A percentile compares a stretch with the other conserved stretches of the same genome.
phyloP scores from a whole-genome alignment of 1,140 invertebrate genomes.

The Drosophila mayri region DNA sequence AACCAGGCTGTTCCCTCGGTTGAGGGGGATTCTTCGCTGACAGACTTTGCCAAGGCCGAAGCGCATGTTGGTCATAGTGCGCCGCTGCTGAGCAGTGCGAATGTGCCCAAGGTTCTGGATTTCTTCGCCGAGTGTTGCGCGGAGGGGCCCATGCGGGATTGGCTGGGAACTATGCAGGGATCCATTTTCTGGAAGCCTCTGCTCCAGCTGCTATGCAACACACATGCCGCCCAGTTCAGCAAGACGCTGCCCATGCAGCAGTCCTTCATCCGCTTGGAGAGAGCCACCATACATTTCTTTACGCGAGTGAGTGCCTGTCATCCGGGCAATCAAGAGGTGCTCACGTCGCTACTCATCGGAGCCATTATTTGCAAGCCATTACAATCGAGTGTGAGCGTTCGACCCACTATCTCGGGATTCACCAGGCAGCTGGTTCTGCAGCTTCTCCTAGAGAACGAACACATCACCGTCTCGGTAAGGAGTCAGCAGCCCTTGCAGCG shows the following conservation, averaged over 20 bases:
- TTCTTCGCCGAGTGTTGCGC: conserved; percentile 93
- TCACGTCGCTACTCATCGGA: conserved; percentile 90
- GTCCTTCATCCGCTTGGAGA: conserved; percentile 89
- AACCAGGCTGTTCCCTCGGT: not conserved
- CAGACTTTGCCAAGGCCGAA: conserved; percentile 86
- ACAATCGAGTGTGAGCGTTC: conserved; percentile 34
- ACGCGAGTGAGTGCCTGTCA: conserved; percentile 93
- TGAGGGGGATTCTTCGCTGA: conserved; percentile 67
- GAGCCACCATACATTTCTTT: conserved; percentile 91
- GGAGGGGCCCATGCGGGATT: conserved; percentile 93
- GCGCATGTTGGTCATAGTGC: conserved; percentile 32
- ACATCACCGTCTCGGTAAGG: conserved; percentile 90
- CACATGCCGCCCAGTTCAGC: conserved; percentile 77
- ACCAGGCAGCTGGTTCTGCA: conserved; percentile 94
- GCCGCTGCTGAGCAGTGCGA: conserved; percentile 58
- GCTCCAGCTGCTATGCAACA: conserved; percentile 90
- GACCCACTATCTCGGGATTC: conserved; percentile 91
- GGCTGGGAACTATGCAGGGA: conserved; percentile 92
- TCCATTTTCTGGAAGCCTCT: conserved; percentile 93
- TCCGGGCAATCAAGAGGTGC: conserved; percentile 92
- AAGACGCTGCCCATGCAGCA: conserved; percentile 86
- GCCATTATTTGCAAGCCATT: conserved; percentile 77
- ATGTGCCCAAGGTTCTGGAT: conserved; percentile 89
- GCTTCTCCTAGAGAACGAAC: conserved; percentile 94
- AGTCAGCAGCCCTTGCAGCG: conserved; percentile 85